These are phyloP conservation scores for Circaetus gallicus DNA, from an alignment of 2,113 vertebrate species.

Conservation along the genomic window DNA sequence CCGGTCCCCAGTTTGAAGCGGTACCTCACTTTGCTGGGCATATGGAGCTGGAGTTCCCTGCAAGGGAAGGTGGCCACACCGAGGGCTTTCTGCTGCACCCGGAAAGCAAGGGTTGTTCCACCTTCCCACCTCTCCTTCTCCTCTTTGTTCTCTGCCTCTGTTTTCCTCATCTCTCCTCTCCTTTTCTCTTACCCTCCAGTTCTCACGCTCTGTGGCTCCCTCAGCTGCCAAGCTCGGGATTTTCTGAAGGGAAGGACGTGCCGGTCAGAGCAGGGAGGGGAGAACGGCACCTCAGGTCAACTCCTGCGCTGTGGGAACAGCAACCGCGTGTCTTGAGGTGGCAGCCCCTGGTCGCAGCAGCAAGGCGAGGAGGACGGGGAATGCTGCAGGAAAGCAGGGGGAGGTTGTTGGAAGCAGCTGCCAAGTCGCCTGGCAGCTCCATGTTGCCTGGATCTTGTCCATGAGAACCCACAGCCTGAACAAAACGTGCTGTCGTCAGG, in stretches of 20 bases:
- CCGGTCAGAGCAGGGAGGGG: not conserved
- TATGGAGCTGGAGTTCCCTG: not conserved
- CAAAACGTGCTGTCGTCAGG: rapidly evolving
- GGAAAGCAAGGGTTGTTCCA: not conserved
- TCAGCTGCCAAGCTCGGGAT: not conserved
- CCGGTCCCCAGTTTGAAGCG: not conserved
- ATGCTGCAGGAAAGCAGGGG: not conserved
- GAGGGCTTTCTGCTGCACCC: not conserved
- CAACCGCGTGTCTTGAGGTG: rapidly evolving
- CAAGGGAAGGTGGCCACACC: not conserved
- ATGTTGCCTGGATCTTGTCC: not conserved
- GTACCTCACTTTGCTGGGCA: not conserved
- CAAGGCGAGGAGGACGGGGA: not conserved
- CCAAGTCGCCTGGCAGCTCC: not conserved
- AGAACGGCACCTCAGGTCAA: not conserved
- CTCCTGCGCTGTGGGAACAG: not conserved
- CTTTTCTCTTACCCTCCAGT: not conserved
- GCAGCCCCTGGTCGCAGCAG: not conserved
- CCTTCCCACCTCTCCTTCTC: not conserved
- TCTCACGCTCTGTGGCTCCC: rapidly evolving
- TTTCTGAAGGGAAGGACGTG: not conserved
- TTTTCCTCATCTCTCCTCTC: not conserved
- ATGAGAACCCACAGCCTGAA: not conserved
- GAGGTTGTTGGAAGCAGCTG: not conserved
- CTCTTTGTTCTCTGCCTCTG: not conserved